Evolutionary conservation across 2,888 invertebrate genomes (phyloP), one percentile per base, ranked within the genome.

Genomic region (Ditula angustiorana): DNA sequence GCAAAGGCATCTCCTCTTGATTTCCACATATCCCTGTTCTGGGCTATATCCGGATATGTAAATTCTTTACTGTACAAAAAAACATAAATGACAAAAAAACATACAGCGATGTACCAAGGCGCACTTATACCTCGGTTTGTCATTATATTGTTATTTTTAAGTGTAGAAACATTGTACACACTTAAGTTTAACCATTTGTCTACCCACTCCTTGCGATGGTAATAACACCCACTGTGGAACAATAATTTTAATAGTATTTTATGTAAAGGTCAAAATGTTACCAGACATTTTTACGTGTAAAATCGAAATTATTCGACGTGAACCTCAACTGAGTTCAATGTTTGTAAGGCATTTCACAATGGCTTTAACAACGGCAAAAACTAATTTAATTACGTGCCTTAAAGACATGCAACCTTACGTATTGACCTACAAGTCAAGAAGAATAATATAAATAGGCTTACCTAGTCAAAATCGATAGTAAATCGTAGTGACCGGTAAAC

Each of bases 381-480:
- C 28, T 53, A 53, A 53, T 53, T 35, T 4, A 35, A 35, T 52
- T 52, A 52, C 19, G 26, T 8, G 21, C 33, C 35, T 23, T 33
- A 5, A 53, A 35, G 52, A 33, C 21, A 53, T 35, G 53, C 23
- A 21, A 16, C 11, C 53, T 23, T 13, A 33, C 53, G 23, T 33
- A 33, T 37, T 56, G 35, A 56, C 41, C 49, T 33, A 53, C 23
- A 21, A 52, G 23, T 57, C 5, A 24, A 49, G 33, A 23, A 50
- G n/a, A n/a, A n/a, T n/a, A n/a, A 26, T 59, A 64, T 59, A 53
- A 59, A 59, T 59, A 59, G 64, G 57, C 86, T 86, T 80, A 86
- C 86, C 86, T 83, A 76, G 72, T 76, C 65, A 72, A 76, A 83
- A 81, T 82, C 82, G 70, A 82, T 85, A 80, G 71, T 73, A 82